Conservation (phyloP, 2,797 vertebrate genomes). For the Corythornis leucogaster region DNA sequence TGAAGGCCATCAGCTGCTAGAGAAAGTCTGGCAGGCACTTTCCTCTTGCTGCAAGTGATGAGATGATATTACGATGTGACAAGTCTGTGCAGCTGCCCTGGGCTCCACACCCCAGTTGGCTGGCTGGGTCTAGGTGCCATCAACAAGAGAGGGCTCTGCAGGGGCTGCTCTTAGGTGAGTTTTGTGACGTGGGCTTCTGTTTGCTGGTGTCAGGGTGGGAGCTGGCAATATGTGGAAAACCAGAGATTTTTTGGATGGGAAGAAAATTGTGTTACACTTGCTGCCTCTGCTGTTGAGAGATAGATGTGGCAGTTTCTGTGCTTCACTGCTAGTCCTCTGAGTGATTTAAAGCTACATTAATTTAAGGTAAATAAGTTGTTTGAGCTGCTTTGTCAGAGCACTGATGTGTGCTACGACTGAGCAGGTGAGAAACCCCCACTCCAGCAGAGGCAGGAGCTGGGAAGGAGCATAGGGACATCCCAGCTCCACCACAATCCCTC, state of each 20-base stretch:
- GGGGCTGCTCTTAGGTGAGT: neutral
- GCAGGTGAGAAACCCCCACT: neutral
- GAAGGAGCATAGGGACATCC: neutral
- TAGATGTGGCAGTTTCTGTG: neutral
- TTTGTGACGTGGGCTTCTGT: neutral
- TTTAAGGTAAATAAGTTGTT: neutral
- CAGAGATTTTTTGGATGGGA: neutral
- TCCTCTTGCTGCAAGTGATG: neutral
- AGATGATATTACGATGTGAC: rapidly evolving
- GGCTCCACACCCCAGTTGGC: neutral
- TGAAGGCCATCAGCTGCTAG: neutral
- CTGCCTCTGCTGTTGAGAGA: neutral
- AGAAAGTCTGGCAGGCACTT: neutral
- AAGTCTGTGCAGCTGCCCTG: neutral
- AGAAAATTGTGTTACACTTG: neutral
- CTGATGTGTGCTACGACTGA: neutral
- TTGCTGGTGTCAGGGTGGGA: neutral
- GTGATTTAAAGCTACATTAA: neutral
- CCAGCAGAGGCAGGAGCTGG: neutral
- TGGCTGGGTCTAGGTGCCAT: neutral
- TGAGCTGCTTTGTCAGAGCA: neutral
- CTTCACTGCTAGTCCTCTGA: neutral
- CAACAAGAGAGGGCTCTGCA: neutral
- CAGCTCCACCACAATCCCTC: rapidly evolving
- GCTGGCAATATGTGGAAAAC: neutral